Percentiles rank a stretch among this genome's conserved stretches.
These are phyloP conservation scores for Characodon lateralis DNA, from an alignment of 2,797 vertebrate species.

Conservation along the genomic window DNA sequence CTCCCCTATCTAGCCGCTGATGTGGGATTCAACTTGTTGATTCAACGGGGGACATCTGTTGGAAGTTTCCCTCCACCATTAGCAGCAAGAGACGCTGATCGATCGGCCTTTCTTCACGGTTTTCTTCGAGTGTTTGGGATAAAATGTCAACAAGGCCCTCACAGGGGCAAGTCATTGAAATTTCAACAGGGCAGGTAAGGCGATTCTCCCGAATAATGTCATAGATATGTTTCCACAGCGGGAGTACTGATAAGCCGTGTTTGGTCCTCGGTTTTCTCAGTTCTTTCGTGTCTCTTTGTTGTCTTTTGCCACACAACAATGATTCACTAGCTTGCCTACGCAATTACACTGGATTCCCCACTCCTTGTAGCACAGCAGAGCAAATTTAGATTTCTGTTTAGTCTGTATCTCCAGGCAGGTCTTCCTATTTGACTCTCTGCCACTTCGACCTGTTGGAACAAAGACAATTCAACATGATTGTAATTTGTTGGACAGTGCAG, in stretches of 20 bases:
- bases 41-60: slow-evolving; percentile 64
- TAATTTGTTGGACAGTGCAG: not conserved
- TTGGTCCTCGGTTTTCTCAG: slow-evolving; percentile 1
- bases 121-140: slow-evolving; percentile 53
- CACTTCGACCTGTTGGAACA: slow-evolving; percentile 37
- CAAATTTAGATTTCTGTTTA: slow-evolving; percentile 68
- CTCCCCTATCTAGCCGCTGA: slow-evolving; percentile 61
- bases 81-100: slow-evolving; percentile 64
- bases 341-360: slow-evolving; percentile 67
- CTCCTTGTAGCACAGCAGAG: slow-evolving; percentile 44
- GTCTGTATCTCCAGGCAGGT: slow-evolving; percentile 62
- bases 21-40: slow-evolving; percentile 85
- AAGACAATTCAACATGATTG: not conserved
- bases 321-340: slow-evolving; percentile 72
- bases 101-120: slow-evolving; percentile 28
- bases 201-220: not conserved
- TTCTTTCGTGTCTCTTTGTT: slow-evolving; percentile 49
- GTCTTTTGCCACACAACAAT: slow-evolving; percentile 65
- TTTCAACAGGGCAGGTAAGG: slow-evolving; percentile 82
- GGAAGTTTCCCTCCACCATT: slow-evolving; percentile 35
- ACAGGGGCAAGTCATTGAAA: slow-evolving; percentile 83
- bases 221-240: not conserved
- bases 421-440: slow-evolving; percentile 45
- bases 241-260: not conserved
- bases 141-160: slow-evolving; percentile 84